phyloP scores from a whole-genome alignment of 2,888 invertebrate genomes.

The Acronicta leporina region DNA sequence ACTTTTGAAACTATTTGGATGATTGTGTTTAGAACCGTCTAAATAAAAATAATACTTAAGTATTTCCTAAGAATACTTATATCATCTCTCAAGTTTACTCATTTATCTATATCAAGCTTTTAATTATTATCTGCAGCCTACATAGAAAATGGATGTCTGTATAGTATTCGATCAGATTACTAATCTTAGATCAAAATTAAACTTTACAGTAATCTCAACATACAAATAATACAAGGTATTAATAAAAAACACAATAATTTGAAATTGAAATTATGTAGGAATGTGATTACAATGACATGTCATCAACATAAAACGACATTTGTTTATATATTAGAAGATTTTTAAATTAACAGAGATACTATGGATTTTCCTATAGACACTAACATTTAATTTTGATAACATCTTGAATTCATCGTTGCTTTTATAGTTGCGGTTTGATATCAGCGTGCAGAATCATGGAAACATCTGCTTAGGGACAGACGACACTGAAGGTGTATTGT shows the following conservation, averaged over 20 bases:
- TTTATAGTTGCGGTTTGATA: conserved; percentile 32
- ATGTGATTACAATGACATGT: conserved; percentile 9
- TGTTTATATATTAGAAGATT: too few species aligned
- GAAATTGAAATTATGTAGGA: conserved; percentile 1
- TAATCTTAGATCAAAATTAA: too few species aligned
- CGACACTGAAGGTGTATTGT: conserved; percentile 48
- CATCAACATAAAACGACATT: conserved; percentile 4
- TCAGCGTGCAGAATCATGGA: conserved; percentile 43
- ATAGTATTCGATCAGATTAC: too few species aligned
- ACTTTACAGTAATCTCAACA: background rate
- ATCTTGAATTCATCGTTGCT: conserved; percentile 15
- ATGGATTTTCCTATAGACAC: too few species aligned
- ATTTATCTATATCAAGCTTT: too few species aligned
- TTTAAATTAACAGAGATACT: too few species aligned
- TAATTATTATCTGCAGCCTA: too few species aligned
- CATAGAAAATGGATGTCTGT: too few species aligned
- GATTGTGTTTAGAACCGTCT: too few species aligned
- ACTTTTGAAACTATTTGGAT: conserved; percentile 26
- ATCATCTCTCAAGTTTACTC: too few species aligned
- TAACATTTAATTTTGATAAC: background rate
- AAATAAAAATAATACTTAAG: too few species aligned
- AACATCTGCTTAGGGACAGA: conserved; percentile 51
- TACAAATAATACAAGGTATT: background rate
- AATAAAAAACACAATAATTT: conserved; percentile 3
- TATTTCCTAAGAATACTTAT: too few species aligned